Evolutionary conservation across 1,140 invertebrate species (phyloP).

Genomic region (Elysia chlorotica): DNA sequence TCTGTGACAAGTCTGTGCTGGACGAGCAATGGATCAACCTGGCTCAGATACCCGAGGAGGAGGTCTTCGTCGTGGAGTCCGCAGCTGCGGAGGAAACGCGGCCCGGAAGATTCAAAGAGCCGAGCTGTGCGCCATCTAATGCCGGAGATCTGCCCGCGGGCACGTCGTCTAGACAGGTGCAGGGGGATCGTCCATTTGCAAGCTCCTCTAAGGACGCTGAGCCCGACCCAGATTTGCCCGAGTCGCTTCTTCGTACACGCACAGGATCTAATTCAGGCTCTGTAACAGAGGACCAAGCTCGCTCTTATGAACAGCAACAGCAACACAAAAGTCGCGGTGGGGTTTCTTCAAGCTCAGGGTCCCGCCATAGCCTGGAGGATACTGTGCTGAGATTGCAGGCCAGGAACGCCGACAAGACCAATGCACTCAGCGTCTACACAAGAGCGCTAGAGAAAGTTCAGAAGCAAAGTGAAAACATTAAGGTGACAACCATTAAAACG

Average conservation of each 20-base stretch:
- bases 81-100: conserved; percentile 32
- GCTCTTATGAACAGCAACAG: no score
- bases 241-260: no score
- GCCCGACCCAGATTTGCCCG: no score
- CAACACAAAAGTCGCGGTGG: no score
- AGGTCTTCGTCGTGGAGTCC: conserved; percentile 49
- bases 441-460: conserved; percentile 41
- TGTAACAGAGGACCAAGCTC: no score
- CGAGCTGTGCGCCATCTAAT: no score
- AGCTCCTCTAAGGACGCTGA: no score
- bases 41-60: conserved; percentile 21
- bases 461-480: conserved; percentile 28
- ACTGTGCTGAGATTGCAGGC: conserved; percentile 6
- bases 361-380: neutral
- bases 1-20: conserved; percentile 67
- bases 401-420: conserved; percentile 32
- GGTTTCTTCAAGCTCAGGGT: neutral
- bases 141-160: neutral
- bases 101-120: no score
- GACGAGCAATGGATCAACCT: conserved; percentile 12
- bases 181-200: no score
- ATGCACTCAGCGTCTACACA: conserved; percentile 43
- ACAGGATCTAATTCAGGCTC: no score
- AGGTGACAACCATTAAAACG: conserved; percentile 21
- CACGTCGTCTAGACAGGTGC: neutral